These are phyloP conservation scores for Bolinopsis microptera DNA, from an alignment of 37 sponge, comb jelly and placozoan genomes.

Conservation along the genomic window DNA sequence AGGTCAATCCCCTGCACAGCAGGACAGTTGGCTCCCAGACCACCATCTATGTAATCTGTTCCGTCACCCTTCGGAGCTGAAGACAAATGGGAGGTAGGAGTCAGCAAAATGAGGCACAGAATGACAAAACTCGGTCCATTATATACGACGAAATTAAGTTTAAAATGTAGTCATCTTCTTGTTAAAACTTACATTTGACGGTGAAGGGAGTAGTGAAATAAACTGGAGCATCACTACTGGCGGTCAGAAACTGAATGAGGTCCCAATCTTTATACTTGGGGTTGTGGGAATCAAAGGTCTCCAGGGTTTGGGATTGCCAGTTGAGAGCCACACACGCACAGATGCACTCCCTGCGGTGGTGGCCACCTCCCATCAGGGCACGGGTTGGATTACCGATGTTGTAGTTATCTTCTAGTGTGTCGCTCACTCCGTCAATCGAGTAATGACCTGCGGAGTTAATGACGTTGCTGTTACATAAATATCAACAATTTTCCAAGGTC, in stretches of 20 bases:
- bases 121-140: too few relatives aligned
- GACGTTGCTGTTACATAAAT: too few relatives aligned
- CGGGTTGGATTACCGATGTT: not conserved
- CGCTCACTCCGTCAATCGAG: slow-evolving; percentile 45
- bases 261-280: slow-evolving; percentile 27
- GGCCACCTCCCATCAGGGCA: slow-evolving; percentile 30
- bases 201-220: slow-evolving; percentile 47
- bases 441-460: slow-evolving; percentile 14
- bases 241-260: slow-evolving; percentile 43
- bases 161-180: too few relatives aligned
- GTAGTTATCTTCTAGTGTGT: slow-evolving; percentile 59
- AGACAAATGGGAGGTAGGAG: too few relatives aligned
- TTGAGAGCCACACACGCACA: slow-evolving; percentile 65
- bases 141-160: too few relatives aligned
- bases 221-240: slow-evolving; percentile 56
- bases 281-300: slow-evolving; percentile 47
- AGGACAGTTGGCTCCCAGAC: slow-evolving; percentile 60
- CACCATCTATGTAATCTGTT: slow-evolving; percentile 47
- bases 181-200: not conserved
- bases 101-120: too few relatives aligned
- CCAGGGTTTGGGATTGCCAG: slow-evolving; percentile 57
- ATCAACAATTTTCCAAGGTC: too few relatives aligned
- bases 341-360: not conserved
- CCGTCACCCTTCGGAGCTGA: slow-evolving; percentile 12
- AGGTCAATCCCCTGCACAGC: slow-evolving; percentile 59